Percentiles rank a stretch among this genome's conserved stretches.
These are phyloP conservation scores for Diabrotica balteata DNA, from an alignment of 2,888 invertebrate genomes.

Conservation along the genomic window DNA sequence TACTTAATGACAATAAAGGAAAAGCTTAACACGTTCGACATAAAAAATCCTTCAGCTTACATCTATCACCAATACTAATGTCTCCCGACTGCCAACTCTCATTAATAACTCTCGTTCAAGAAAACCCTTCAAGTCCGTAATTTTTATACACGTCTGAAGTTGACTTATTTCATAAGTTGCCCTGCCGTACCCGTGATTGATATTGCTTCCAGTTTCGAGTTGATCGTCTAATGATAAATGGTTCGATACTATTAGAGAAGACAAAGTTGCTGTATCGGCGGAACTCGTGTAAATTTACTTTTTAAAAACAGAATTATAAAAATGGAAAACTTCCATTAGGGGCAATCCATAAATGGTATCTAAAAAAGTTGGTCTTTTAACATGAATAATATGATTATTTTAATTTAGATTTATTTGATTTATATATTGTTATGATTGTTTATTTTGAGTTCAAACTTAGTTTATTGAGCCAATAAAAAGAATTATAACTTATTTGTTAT, in stretches of 20 bases:
- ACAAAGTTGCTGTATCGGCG: neutral
- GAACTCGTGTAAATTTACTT: neutral
- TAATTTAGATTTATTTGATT: no score
- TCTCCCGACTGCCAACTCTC: neutral
- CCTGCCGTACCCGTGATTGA: neutral
- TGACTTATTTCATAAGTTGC: conserved; percentile 1
- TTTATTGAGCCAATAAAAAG: no score
- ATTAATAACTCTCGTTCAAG: neutral
- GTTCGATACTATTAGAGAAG: neutral
- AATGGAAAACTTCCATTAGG: neutral
- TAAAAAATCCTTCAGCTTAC: no score
- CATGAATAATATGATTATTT: no score
- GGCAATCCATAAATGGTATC: no score
- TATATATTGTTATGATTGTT: no score
- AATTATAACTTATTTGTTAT: no score
- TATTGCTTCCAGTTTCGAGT: neutral
- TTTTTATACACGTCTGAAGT: conserved; percentile 1
- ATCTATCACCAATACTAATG: no score
- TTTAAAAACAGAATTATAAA: neutral
- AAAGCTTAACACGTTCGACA: no score
- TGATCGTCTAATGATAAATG: neutral
- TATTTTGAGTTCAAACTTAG: no score
- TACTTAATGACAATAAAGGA: no score
- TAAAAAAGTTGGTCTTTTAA: no score
- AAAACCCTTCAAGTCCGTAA: neutral